Evolutionary conservation across 2,113 vertebrate genomes (phyloP), one percentile per base, ranked within the genome.

Genomic region (Morone saxatilis): DNA sequence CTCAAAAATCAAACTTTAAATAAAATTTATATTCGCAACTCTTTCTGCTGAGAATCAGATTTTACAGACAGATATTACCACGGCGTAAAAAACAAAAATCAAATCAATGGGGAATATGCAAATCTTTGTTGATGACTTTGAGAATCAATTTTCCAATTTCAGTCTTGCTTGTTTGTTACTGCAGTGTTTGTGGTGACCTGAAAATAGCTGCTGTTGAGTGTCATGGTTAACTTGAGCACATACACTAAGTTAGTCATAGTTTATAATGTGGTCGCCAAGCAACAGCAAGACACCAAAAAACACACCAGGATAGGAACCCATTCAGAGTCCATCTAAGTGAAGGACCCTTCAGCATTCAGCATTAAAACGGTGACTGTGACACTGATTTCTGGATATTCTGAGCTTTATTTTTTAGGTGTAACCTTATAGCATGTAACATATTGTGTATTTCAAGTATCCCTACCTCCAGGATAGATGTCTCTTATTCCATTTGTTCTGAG

Each of bases 381-480:
- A 5, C 0, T 31, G 13, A 67, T 17, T 61, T 19, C 10, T 36
- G 14, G 1, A 8, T 38, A 47, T 57, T 60, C 20, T 40, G 51
- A 57, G 54, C 12, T 69, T 41, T 36, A 1, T 14, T 54, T 8
- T 43, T 43, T 1, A 31, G 17, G 6, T 14, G 3, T 31, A 2
- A 60, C 45, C 5, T 9, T 8, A 3, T 13, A 10, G 6, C 1
- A 12, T 67, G 4, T 6, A 20, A 11, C 4, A 19, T 7, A 51
- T 0, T 16, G 14, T 54, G n/a, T 2, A 7, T 14, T 71, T 5
- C 12, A 45, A 43, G 1, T 14, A 14, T 51, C 10, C 80, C 40
- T 85, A 99, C 98, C 98, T 98, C 98, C 98, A 99, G 0, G 98
- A 99, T 43, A 99, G 94, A 90, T 97, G 98, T 80, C 97, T 96